These are phyloP conservation scores for Busseola fusca DNA, from an alignment of 2,888 invertebrate genomes.

Conservation along the genomic window DNA sequence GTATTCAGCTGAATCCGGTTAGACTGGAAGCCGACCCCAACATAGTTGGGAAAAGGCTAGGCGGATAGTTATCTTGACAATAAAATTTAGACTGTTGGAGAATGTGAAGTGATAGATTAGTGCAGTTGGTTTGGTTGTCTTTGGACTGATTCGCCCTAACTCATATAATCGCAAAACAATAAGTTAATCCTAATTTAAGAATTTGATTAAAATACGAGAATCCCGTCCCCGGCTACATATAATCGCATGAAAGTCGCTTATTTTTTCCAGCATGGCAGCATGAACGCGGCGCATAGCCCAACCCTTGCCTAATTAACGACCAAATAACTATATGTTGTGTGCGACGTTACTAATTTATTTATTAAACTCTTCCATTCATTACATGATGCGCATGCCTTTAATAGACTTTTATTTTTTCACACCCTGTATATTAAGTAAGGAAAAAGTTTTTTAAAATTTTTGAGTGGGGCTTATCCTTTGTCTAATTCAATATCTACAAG, in stretches of 20 bases:
- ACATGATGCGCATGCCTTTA: conserved; percentile 62
- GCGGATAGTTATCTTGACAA: too few relatives aligned
- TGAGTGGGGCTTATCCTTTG: conserved; percentile 11
- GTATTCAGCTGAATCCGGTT: too few relatives aligned
- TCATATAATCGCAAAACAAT: neutral
- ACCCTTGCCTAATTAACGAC: conserved; percentile 65
- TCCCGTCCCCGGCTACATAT: conserved; percentile 47
- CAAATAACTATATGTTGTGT: conserved; percentile 74
- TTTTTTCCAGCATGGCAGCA: conserved; percentile 86
- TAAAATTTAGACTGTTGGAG: too few relatives aligned
- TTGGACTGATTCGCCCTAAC: too few relatives aligned
- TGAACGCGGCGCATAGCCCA: conserved; percentile 80
- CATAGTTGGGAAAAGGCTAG: too few relatives aligned
- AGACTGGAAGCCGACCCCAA: too few relatives aligned
- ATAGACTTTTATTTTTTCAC: conserved; percentile 53
- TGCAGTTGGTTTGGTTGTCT: too few relatives aligned
- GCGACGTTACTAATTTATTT: conserved; percentile 70
- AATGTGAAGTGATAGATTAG: too few relatives aligned
- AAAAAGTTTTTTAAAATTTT: neutral
- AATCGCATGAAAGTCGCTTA: conserved; percentile 76
- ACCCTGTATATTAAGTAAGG: conserved; percentile 10
- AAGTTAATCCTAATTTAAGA: neutral
- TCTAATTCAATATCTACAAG: conserved; percentile 19
- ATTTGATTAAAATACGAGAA: neutral
- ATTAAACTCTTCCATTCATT: conserved; percentile 58